Conservation (phyloP, 2,888 invertebrate species). For the Patella depressa region DNA sequence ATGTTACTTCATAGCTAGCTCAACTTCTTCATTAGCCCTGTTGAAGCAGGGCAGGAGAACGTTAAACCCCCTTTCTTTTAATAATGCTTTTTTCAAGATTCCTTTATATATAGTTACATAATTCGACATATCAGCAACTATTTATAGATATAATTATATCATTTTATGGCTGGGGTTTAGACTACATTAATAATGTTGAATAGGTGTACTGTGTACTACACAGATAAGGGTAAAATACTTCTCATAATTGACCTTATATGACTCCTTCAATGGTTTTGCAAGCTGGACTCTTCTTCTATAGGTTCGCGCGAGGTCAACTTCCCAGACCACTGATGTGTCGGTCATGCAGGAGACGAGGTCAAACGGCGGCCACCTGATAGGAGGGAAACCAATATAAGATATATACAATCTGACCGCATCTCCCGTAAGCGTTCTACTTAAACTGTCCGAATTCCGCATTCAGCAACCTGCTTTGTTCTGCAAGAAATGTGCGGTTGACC, state of each 20-base stretch:
- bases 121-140: too few relatives aligned
- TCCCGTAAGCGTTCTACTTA: slow-evolving; percentile 10
- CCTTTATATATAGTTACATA: too few relatives aligned
- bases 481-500: slow-evolving; percentile 4
- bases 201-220: too few relatives aligned
- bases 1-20: too few relatives aligned
- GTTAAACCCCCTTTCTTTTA: too few relatives aligned
- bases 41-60: too few relatives aligned
- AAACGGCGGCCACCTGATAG: slow-evolving; percentile 3
- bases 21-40: too few relatives aligned
- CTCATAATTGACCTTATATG: background rate
- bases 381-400: slow-evolving; percentile 2
- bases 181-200: too few relatives aligned
- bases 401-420: slow-evolving; percentile 4
- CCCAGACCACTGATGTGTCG: slow-evolving; percentile 1
- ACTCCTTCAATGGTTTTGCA: background rate
- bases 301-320: slow-evolving; percentile 4
- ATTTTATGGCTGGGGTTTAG: too few relatives aligned
- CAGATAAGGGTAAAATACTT: too few relatives aligned
- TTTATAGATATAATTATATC: too few relatives aligned
- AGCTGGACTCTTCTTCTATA: background rate
- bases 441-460: slow-evolving; percentile 5
- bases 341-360: slow-evolving; percentile 1
- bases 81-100: too few relatives aligned
- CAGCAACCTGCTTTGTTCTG: slow-evolving; percentile 12